phyloP scores from a whole-genome alignment of 2,113 vertebrate genomes.

The Clinocottus analis region DNA sequence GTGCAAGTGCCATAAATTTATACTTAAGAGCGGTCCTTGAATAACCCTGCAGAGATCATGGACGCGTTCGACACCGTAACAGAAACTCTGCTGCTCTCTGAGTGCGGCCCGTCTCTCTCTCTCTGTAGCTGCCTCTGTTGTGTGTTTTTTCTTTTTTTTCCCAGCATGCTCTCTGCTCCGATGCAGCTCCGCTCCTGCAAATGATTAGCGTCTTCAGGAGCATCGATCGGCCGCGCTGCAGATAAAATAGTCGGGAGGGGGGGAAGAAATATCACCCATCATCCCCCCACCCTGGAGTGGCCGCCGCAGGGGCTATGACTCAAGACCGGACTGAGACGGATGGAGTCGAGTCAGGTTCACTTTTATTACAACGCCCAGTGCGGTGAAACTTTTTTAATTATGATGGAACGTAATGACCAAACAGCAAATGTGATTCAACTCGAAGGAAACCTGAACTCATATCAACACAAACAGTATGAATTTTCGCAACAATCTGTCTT shows the following conservation, averaged over 20 bases:
- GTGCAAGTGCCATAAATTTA: too few relatives aligned
- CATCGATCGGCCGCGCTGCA: conserved; percentile 72
- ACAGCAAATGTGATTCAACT: background rate
- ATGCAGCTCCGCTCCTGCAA: conserved; percentile 44
- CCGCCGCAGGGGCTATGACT: conserved; percentile 61
- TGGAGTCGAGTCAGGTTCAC: conserved; percentile 23
- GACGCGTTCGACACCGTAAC: background rate
- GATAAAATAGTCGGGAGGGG: conserved; percentile 49
- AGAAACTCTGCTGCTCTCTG: conserved; percentile 4
- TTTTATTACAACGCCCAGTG: conserved; percentile 11
- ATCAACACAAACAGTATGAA: background rate
- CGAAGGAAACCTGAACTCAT: background rate
- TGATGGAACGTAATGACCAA: background rate
- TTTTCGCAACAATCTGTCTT: background rate
- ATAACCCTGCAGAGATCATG: conserved; percentile 8
- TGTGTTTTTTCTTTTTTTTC: conserved; percentile 10
- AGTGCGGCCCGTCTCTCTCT: background rate
- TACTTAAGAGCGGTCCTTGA: background rate
- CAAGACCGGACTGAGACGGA: conserved; percentile 58
- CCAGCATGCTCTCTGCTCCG: conserved; percentile 69
- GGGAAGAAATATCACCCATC: conserved; percentile 72
- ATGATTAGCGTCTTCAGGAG: conserved; percentile 66
- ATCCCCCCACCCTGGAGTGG: conserved; percentile 41
- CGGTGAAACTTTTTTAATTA: conserved; percentile 48
- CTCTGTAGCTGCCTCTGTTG: conserved; percentile 2